Conservation (phyloP, 2,113 vertebrate species). For the Merops nubicus region DNA sequence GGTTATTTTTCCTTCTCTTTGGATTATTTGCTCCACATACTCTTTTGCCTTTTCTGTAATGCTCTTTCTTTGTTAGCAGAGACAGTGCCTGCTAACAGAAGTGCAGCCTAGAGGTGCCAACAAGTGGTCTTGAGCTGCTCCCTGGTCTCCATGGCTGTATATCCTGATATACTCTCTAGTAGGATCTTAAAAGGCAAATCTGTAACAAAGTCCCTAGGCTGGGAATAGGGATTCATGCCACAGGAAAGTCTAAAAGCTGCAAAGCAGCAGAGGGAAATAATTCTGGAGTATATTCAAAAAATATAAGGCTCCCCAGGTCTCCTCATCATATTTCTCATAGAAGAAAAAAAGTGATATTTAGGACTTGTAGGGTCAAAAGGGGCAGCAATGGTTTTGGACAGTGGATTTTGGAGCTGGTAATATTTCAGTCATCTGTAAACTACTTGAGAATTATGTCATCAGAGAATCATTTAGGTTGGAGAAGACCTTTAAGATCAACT, state of each 20-base stretch:
- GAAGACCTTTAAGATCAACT: not conserved
- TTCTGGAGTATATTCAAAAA: not conserved
- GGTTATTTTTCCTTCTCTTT: not conserved
- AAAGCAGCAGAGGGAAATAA: not conserved
- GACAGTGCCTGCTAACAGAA: not conserved
- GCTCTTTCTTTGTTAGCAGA: not conserved
- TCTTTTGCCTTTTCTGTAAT: not conserved
- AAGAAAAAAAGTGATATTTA: not conserved
- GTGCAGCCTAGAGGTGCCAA: not conserved
- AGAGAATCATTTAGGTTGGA: too few species aligned
- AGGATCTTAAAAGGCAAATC: not conserved
- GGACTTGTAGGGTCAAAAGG: not conserved
- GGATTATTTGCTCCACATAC: not conserved
- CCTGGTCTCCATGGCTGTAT: not conserved
- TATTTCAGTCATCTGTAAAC: not conserved
- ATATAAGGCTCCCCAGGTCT: not conserved
- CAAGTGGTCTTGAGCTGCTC: not conserved
- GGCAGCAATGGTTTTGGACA: not conserved
- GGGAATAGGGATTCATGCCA: not conserved
- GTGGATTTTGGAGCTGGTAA: not conserved
- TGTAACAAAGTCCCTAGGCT: not conserved
- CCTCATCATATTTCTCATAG: not conserved
- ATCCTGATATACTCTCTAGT: not conserved
- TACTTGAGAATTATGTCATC: not conserved
- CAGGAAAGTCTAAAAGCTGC: not conserved